Percentiles rank a stretch among this genome's conserved stretches.
Conservation (phyloP, 2,797 vertebrate genomes). For the Mormyrus hasselquistii region DNA sequence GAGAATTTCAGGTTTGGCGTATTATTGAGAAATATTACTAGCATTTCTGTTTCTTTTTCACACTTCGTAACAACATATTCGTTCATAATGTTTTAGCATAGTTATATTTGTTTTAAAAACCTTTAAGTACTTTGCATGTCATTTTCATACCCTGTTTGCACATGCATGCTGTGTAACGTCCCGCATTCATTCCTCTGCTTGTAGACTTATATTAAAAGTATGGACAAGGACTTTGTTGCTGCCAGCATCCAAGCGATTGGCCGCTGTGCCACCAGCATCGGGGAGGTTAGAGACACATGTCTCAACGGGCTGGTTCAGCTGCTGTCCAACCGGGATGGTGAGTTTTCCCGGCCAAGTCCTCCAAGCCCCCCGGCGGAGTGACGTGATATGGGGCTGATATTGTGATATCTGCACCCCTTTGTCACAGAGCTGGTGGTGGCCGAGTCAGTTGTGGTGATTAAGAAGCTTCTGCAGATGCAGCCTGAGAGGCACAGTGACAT, state of each 20-base stretch:
- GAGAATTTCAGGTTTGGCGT: slow-evolving; percentile 92
- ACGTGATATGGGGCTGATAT: neutral
- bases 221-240: slow-evolving; percentile 97
- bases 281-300: slow-evolving; percentile 93
- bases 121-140: neutral
- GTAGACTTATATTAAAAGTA: slow-evolving; percentile 96
- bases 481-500: slow-evolving; percentile 96
- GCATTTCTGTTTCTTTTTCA: neutral
- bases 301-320: slow-evolving; percentile 93
- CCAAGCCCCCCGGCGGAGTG: neutral
- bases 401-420: neutral
- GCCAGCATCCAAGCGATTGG: slow-evolving; percentile 96
- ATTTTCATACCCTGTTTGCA: neutral
- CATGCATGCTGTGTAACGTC: neutral
- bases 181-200: slow-evolving; percentile 2
- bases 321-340: slow-evolving; percentile 93
- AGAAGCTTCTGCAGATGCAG: slow-evolving; percentile 97
- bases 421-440: slow-evolving; percentile 86
- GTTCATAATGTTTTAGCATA: neutral
- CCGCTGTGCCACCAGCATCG: slow-evolving; percentile 93
- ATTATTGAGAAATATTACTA: neutral
- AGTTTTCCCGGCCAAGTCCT: slow-evolving; percentile 38
- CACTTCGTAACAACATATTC: neutral
- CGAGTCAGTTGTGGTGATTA: slow-evolving; percentile 95
- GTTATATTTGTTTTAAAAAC: neutral